Conservation (phyloP, 2,113 vertebrate species). For the Perca schrenkii region DNA sequence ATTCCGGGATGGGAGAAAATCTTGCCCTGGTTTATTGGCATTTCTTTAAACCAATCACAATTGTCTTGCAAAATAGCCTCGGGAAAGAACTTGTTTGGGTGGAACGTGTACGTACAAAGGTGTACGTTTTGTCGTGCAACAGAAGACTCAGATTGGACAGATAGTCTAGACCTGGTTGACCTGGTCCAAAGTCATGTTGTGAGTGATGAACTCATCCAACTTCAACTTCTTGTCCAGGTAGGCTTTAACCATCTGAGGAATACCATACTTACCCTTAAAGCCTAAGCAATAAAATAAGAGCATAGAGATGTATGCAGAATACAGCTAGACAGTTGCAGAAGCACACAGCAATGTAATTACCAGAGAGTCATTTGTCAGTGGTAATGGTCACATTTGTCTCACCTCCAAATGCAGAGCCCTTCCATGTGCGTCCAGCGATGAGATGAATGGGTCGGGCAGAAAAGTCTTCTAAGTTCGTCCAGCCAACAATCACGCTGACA, state of each 20-base stretch:
- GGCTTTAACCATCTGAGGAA: slow-evolving; percentile 83
- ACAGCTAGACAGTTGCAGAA: neutral
- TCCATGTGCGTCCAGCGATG: slow-evolving; percentile 85
- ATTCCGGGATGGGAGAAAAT: too few relatives aligned
- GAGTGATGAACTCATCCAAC: slow-evolving; percentile 85
- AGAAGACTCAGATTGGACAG: too few relatives aligned
- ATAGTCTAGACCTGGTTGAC: slow-evolving; percentile 51
- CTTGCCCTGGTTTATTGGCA: too few relatives aligned
- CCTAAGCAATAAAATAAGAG: slow-evolving; percentile 63
- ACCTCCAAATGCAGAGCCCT: slow-evolving; percentile 85
- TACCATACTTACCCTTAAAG: slow-evolving; percentile 83
- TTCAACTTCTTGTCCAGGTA: slow-evolving; percentile 86
- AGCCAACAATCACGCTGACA: slow-evolving; percentile 87
- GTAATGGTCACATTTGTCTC: neutral
- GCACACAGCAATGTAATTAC: neutral
- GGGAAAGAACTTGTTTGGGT: too few relatives aligned
- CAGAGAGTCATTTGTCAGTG: neutral
- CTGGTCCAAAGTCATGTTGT: slow-evolving; percentile 83
- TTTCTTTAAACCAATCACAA: too few relatives aligned
- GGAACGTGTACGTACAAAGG: too few relatives aligned
- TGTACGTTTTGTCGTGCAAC: too few relatives aligned
- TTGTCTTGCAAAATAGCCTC: too few relatives aligned
- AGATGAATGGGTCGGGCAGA: slow-evolving; percentile 82
- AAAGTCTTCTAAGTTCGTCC: slow-evolving; percentile 76
- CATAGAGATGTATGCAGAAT: neutral